Percentiles rank a stretch among this genome's conserved stretches.
Conservation (phyloP, 2,797 vertebrate species). For the Protonibea diacanthus region DNA sequence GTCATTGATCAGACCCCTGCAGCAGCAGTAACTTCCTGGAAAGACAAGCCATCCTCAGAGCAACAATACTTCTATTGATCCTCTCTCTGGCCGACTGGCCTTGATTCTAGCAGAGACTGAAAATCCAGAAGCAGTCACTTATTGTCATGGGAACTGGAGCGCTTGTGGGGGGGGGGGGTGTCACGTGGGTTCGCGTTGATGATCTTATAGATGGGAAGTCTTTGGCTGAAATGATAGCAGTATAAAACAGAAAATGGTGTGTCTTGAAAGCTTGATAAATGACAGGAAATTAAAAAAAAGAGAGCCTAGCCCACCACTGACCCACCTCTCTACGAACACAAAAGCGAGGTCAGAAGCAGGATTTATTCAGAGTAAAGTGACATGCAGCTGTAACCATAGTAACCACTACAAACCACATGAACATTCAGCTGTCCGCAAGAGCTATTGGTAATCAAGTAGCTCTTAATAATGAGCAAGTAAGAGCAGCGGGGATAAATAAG, state of each 20-base stretch:
- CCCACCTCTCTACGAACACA: conserved; percentile 19
- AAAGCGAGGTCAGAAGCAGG: conserved; percentile 40
- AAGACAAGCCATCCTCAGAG: conserved; percentile 72
- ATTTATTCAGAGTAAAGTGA: conserved; percentile 39
- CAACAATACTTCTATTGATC: conserved; percentile 82
- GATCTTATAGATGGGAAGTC: conserved; percentile 38
- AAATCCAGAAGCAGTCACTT: conserved; percentile 68
- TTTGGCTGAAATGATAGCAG: conserved; percentile 10
- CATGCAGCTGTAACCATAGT: conserved; percentile 51
- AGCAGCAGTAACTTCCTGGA: conserved; percentile 78
- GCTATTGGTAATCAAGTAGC: conserved; percentile 39
- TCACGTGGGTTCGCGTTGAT: conserved; percentile 24
- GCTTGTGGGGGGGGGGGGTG: not conserved
- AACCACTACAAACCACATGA: conserved; percentile 38
- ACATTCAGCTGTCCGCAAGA: conserved; percentile 40
- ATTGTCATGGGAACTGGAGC: conserved; percentile 73
- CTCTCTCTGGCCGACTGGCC: conserved; percentile 65
- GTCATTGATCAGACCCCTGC: conserved; percentile 79
- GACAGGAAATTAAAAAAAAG: conserved; percentile 18
- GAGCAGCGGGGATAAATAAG: conserved; percentile 11
- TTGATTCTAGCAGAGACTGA: conserved; percentile 57
- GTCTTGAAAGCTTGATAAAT: conserved; percentile 24
- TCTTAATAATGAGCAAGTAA: conserved; percentile 29
- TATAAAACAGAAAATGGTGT: conserved; percentile 11
- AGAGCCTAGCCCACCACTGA: conserved; percentile 4